These are phyloP conservation scores for Euleptes europaea DNA, from an alignment of 2,113 vertebrate genomes.

Conservation along the genomic window DNA sequence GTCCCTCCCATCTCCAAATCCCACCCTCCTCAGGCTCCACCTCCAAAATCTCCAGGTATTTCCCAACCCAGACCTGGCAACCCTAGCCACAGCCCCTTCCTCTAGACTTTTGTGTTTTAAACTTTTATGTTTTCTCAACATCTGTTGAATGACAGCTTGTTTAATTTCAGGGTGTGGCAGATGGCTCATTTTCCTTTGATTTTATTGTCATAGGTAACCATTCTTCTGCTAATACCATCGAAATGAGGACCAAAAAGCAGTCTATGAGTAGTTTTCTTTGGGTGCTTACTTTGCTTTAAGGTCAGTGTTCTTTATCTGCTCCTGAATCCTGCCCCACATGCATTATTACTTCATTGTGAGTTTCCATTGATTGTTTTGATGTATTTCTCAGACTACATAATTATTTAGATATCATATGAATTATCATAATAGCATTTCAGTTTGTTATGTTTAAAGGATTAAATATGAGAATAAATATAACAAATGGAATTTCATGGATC, in stretches of 20 bases:
- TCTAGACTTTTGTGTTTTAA: background rate
- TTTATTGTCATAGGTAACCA: background rate
- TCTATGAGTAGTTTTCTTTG: background rate
- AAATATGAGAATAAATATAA: background rate
- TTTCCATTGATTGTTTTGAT: slow-evolving; percentile 1
- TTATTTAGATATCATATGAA: background rate
- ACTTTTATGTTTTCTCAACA: background rate
- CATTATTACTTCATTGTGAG: background rate
- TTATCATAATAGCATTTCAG: slow-evolving; percentile 1
- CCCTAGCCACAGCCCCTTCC: background rate
- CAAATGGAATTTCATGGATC: background rate
- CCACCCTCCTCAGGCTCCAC: no score
- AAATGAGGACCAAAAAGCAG: background rate
- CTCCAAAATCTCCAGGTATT: no score
- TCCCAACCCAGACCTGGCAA: no score
- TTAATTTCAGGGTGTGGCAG: slow-evolving; percentile 9
- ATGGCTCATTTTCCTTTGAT: background rate
- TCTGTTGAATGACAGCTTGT: background rate
- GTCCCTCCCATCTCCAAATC: no score
- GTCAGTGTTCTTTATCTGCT: background rate
- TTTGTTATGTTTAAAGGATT: background rate
- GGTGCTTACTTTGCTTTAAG: background rate
- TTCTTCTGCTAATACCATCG: background rate
- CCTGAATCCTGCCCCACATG: background rate
- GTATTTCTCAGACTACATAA: background rate